phyloP scores from a whole-genome alignment of 2,797 vertebrate species.

The Cacajao melanocephalus region DNA sequence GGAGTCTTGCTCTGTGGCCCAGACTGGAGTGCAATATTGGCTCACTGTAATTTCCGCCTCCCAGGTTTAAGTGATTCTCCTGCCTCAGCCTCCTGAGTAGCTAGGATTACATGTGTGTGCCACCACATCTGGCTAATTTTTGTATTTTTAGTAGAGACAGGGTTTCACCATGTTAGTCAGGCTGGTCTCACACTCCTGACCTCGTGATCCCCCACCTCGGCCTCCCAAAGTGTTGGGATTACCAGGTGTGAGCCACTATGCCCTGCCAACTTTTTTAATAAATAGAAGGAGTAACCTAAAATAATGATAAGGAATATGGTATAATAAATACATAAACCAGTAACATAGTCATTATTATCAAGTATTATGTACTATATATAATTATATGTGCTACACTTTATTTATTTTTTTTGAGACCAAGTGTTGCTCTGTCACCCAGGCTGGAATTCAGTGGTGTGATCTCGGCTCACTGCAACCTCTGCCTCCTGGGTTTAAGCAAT shows the following conservation, averaged over 20 bases:
- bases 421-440: too few species aligned
- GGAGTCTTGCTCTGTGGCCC: background rate
- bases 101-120: background rate
- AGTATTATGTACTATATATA: background rate
- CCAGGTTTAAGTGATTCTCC: background rate
- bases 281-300: background rate
- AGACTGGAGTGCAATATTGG: background rate
- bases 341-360: background rate
- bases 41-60: background rate
- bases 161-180: background rate
- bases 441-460: too few species aligned
- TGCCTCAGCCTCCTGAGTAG: background rate
- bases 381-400: background rate
- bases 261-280: background rate
- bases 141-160: background rate
- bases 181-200: background rate
- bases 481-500: too few species aligned
- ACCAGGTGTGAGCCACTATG: background rate
- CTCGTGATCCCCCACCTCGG: accelerated
- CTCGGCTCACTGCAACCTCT: too few species aligned
- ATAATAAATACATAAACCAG: background rate
- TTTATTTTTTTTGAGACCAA: too few species aligned
- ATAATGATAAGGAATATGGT: background rate
- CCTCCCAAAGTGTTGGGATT: background rate
- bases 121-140: background rate